A percentile compares a stretch with the other conserved stretches of the same genome.
Evolutionary conservation across 2,888 invertebrate species (phyloP).

Genomic region (Disparrhopalites patrizii): DNA sequence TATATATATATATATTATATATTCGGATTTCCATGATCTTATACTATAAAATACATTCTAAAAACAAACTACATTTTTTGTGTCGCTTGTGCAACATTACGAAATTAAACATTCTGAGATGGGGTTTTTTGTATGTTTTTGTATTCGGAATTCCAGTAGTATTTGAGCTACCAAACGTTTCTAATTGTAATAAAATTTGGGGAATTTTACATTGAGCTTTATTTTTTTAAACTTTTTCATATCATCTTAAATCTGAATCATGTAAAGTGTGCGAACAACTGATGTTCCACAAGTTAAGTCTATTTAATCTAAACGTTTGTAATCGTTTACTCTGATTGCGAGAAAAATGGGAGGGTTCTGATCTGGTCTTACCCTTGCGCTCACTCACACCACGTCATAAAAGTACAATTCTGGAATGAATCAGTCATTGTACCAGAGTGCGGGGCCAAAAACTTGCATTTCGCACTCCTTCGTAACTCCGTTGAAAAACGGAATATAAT

Average conservation of each 20-base stretch:
- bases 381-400: conserved; percentile 12
- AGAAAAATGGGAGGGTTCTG: neutral
- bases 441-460: conserved; percentile 12
- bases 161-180: neutral
- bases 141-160: neutral
- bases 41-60: neutral
- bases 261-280: too few species aligned
- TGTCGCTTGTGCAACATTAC: neutral
- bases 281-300: neutral
- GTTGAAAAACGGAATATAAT: conserved; percentile 3
- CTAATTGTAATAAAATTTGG: too few species aligned
- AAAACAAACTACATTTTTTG: too few species aligned
- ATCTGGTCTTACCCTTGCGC: conserved; percentile 9
- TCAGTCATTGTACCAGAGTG: conserved; percentile 21
- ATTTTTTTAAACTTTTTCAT: too few species aligned
- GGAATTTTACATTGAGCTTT: too few species aligned
- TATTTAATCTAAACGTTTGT: neutral
- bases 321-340: neutral
- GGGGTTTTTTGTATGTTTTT: conserved; percentile 1
- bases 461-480: conserved; percentile 13
- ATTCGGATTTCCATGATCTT: neutral
- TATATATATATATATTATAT: too few species aligned
- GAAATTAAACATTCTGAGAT: conserved; percentile 2
- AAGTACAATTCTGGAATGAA: conserved; percentile 26
- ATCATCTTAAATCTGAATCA: too few species aligned